phyloP scores from a whole-genome alignment of 2,113 vertebrate species.

The Tragelaphus strepsiceros region DNA sequence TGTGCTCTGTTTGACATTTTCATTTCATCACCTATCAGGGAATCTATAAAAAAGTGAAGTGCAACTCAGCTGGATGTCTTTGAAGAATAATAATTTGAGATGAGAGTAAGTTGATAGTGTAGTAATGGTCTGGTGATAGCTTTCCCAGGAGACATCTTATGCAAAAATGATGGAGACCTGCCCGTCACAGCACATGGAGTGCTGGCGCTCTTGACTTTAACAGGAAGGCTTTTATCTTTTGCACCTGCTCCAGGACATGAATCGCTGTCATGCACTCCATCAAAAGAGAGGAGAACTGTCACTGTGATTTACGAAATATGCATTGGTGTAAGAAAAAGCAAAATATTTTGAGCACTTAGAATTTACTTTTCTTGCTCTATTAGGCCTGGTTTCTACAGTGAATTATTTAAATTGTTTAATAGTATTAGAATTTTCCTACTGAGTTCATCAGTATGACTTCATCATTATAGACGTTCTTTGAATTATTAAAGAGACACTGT shows the following conservation, averaged over 20 bases:
- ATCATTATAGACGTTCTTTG: not conserved
- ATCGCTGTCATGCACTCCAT: conserved; percentile 64
- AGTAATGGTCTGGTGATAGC: conserved; percentile 62
- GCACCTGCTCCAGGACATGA: conserved; percentile 62
- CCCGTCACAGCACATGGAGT: conserved; percentile 47
- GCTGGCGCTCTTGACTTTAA: conserved; percentile 61
- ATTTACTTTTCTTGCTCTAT: conserved; percentile 46
- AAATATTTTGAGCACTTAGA: conserved; percentile 55
- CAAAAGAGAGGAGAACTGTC: conserved; percentile 55
- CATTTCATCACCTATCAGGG: conserved; percentile 1
- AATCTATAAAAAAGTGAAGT: conserved; percentile 58
- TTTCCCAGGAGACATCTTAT: conserved; percentile 70
- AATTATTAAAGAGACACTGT: conserved; percentile 50
- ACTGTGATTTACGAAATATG: conserved; percentile 43
- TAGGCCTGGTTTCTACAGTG: not conserved
- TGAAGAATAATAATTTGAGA: conserved; percentile 63
- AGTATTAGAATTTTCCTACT: not conserved
- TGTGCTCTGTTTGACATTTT: conserved; percentile 10
- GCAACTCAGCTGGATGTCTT: conserved; percentile 54
- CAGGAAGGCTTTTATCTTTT: conserved; percentile 73
- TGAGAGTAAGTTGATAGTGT: conserved; percentile 68
- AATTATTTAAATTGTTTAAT: conserved; percentile 21
- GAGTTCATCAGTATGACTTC: not conserved
- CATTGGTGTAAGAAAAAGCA: conserved; percentile 44
- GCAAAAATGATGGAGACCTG: conserved; percentile 74